phyloP scores from a whole-genome alignment of 2,113 vertebrate species.

The Siniperca knerii region DNA sequence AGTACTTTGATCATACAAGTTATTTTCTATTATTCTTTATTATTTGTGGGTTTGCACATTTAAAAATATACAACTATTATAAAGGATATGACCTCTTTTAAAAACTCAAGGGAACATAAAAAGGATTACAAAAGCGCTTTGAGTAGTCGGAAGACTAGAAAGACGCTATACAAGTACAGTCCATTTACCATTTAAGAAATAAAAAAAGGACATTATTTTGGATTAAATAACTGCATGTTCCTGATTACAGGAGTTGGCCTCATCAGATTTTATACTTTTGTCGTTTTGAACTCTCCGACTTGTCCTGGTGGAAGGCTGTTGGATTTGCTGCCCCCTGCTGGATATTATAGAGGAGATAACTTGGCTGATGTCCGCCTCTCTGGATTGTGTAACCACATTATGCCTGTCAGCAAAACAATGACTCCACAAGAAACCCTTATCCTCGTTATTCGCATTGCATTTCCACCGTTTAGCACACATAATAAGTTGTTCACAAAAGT shows the following conservation, averaged over 20 bases:
- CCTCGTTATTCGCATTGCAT: background rate
- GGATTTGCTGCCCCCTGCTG: conserved; percentile 71
- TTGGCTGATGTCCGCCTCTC: conserved; percentile 4
- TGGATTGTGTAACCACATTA: conserved; percentile 55
- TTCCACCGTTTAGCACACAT: background rate
- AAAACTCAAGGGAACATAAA: background rate
- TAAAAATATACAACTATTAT: background rate
- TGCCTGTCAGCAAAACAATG: conserved; percentile 55
- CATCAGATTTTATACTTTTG: background rate
- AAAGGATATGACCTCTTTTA: background rate
- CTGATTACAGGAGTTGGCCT: background rate
- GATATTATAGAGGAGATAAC: background rate
- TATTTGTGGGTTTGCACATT: background rate
- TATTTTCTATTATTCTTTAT: background rate
- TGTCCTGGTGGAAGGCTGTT: background rate
- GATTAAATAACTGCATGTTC: background rate
- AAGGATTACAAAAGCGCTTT: background rate
- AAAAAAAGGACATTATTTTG: background rate
- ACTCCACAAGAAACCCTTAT: conserved; percentile 49
- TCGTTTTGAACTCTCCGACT: conserved; percentile 45
- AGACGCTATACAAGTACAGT: no score
- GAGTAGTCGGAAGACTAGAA: no score
- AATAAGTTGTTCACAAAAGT: background rate
- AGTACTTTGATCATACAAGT: background rate
- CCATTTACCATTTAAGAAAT: no score